phyloP scores from a whole-genome alignment of 2,888 invertebrate genomes.

The Heterodera filipjevi region DNA sequence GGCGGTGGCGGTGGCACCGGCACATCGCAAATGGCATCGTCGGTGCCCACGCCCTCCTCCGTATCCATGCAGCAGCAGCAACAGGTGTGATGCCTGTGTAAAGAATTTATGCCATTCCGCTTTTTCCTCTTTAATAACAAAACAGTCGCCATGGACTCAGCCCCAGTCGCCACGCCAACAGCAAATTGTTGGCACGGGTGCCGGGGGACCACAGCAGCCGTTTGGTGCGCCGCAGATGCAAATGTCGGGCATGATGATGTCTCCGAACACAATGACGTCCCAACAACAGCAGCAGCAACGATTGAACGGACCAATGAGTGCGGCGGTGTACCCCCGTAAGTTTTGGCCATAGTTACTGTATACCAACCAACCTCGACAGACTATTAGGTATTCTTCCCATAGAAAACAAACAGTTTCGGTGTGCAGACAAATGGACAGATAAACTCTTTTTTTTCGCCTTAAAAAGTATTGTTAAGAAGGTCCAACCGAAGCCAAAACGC shows the following conservation, averaged over 20 bases:
- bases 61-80: neutral
- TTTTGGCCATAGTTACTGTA: conserved; percentile 12
- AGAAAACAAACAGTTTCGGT: too few relatives aligned
- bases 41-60: conserved; percentile 8
- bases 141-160: conserved; percentile 42
- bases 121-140: conserved; percentile 47
- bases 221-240: conserved; percentile 52
- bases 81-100: too few relatives aligned
- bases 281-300: conserved; percentile 26
- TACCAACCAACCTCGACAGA: too few relatives aligned
- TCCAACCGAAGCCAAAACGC: too few relatives aligned
- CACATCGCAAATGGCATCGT: conserved; percentile 20
- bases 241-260: conserved; percentile 38
- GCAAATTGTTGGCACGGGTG: conserved; percentile 64
- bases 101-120: too few relatives aligned
- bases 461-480: too few relatives aligned
- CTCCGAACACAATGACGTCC: neutral
- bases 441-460: too few relatives aligned
- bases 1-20: conserved; percentile 29
- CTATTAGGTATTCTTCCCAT: too few relatives aligned
- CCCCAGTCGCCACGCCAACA: conserved; percentile 62
- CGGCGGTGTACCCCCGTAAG: conserved; percentile 18
- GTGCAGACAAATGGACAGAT: too few relatives aligned
- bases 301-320: conserved; percentile 30
- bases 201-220: conserved; percentile 39